phyloP scores from a whole-genome alignment of 1,140 invertebrate genomes.

The Antheraea pernyi region DNA sequence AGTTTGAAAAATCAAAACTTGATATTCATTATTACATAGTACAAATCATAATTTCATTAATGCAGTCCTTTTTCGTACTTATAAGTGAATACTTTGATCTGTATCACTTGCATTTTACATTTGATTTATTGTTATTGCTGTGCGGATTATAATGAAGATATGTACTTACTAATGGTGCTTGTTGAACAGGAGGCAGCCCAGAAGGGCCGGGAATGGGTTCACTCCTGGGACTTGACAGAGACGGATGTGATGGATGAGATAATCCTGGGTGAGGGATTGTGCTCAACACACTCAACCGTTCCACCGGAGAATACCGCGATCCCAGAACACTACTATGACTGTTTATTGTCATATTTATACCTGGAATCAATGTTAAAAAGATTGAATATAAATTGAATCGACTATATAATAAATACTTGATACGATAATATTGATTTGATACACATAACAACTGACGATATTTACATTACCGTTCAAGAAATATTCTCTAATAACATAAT shows the following conservation, averaged over 20 bases:
- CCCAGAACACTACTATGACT: constrained; percentile 65
- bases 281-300: constrained; percentile 64
- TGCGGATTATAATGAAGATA: no score
- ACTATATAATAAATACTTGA: not conserved
- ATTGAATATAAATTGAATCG: not conserved
- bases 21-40: no score
- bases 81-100: no score
- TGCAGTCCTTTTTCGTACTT: no score
- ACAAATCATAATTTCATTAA: no score
- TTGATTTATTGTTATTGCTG: no score
- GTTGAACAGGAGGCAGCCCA: constrained; percentile 89
- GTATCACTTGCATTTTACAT: no score
- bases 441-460: no score
- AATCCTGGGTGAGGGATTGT: constrained; percentile 64
- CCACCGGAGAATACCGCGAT: constrained; percentile 69
- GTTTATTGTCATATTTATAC: constrained; percentile 78
- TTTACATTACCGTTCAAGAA: not conserved
- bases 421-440: not conserved
- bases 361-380: constrained; percentile 34
- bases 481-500: not conserved
- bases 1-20: no score
- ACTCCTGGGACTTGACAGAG: constrained; percentile 82
- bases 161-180: constrained; percentile 89
- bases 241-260: constrained; percentile 60
- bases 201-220: constrained; percentile 88